These are phyloP conservation scores for Trachelus stipa DNA, from an alignment of 2,888 invertebrate genomes.

Conservation along the genomic window DNA sequence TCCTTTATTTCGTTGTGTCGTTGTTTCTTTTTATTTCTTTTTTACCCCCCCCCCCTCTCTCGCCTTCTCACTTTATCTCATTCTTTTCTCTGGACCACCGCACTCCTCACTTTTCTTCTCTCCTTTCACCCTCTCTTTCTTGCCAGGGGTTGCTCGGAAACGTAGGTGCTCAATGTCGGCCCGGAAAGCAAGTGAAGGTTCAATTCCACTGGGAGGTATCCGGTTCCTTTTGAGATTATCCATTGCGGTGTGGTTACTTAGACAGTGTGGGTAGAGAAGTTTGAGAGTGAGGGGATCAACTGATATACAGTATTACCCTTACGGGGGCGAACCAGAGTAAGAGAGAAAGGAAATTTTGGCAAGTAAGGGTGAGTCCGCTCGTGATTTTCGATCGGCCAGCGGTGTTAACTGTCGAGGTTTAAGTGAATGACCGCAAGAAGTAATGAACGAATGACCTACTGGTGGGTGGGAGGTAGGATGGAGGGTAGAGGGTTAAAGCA, in stretches of 20 bases:
- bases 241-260: not conserved
- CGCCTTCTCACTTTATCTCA: slow-evolving; percentile 15
- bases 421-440: not conserved
- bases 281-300: not conserved
- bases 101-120: slow-evolving; percentile 20
- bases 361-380: not conserved
- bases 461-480: not conserved
- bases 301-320: not conserved
- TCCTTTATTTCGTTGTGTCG: slow-evolving; percentile 36
- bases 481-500: not conserved
- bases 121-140: slow-evolving; percentile 20
- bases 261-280: not conserved
- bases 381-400: not conserved
- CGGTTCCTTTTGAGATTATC: not conserved
- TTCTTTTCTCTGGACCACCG: slow-evolving; percentile 29
- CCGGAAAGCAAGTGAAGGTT: not conserved
- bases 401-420: not conserved
- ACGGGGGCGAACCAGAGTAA: not conserved
- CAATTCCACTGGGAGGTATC: not conserved
- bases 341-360: not conserved
- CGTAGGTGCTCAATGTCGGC: not conserved
- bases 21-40: slow-evolving; percentile 20
- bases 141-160: not conserved
- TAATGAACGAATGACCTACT: not conserved
- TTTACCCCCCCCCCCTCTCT: slow-evolving; percentile 18